Evolutionary conservation across 2,888 invertebrate species (phyloP), one percentile per base, ranked within the genome.

Genomic region (Seira ritae): DNA sequence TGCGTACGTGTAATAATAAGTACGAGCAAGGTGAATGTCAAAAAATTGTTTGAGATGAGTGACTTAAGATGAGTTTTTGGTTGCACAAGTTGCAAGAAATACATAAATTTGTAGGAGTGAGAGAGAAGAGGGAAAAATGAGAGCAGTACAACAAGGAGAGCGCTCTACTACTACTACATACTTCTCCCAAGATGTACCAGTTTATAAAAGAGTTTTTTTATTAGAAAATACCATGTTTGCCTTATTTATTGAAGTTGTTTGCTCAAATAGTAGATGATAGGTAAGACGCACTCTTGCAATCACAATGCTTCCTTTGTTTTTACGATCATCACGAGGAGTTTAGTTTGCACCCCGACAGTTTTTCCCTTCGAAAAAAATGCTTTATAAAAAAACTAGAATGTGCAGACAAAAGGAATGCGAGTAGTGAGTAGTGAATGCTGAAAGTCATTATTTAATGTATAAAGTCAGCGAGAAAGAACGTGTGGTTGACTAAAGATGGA

Each of bases 251-350:
- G 68, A 70, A 80, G 31, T 65, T 80, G 37, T 71, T 70, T 66
- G 42, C 46, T 74, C 42, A 42, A n/a, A 42, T 42, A 42, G 42
- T 42, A 69, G 69, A 80, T 80, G 62, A 23, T 50, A 72, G 24
- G 1, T 10, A 24, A 72, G 72, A 60, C 72, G 72, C 65, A 74
- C 65, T 80, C 65, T 70, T 75, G 80, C 80, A 80, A 80, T 75
- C 80, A 80, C 80, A 80, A 80, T 70, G 80, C 68, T 80, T 80
- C 80, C 80, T 80, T 80, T 80, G 74, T 80, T 73, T 79, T 77
- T 80, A 80, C 75, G 75, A 80, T 75, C 75, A 42, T 42, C 42
- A 75, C 70, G 75, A 80, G 71, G 23, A 75, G 74, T 24, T 62
- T 23, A 80, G 75, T 69, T 73, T 80, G 75, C 80, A 80, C 80